phyloP scores from a whole-genome alignment of 2,113 vertebrate species.

The Pygoscelis adeliae region DNA sequence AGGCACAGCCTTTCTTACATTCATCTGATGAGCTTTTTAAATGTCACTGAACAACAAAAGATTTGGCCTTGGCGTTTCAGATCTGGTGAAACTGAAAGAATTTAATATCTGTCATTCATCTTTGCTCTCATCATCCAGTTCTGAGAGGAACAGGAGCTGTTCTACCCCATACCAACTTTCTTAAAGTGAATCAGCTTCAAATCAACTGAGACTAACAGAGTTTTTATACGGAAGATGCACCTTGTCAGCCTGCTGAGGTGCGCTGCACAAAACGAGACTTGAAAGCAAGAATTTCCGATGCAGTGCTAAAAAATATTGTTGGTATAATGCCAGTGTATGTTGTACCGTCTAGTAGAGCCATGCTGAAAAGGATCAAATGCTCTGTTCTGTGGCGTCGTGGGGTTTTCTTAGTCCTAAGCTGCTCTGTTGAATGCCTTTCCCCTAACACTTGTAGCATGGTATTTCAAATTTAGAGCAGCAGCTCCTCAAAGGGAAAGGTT shows the following conservation, averaged over 20 bases:
- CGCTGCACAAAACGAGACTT: background rate
- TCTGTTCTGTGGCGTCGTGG: background rate
- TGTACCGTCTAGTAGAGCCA: background rate
- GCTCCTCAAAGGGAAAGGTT: background rate
- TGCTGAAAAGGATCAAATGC: background rate
- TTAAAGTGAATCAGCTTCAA: background rate
- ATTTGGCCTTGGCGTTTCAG: background rate
- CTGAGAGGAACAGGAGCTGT: background rate
- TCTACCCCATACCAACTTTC: background rate
- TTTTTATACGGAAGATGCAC: background rate
- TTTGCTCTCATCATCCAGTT: background rate
- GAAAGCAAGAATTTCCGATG: background rate
- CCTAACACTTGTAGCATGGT: background rate
- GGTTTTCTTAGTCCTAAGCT: background rate
- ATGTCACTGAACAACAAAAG: background rate
- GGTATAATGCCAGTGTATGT: background rate
- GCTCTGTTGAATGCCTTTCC: background rate
- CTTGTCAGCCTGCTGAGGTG: background rate
- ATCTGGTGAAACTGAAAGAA: background rate
- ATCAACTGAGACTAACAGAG: background rate
- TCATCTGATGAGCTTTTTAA: background rate
- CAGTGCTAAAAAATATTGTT: background rate
- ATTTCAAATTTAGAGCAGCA: background rate
- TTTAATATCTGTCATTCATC: background rate
- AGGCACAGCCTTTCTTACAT: background rate